Conservation (phyloP, 2,797 vertebrate genomes). For the Poecilia picta region DNA sequence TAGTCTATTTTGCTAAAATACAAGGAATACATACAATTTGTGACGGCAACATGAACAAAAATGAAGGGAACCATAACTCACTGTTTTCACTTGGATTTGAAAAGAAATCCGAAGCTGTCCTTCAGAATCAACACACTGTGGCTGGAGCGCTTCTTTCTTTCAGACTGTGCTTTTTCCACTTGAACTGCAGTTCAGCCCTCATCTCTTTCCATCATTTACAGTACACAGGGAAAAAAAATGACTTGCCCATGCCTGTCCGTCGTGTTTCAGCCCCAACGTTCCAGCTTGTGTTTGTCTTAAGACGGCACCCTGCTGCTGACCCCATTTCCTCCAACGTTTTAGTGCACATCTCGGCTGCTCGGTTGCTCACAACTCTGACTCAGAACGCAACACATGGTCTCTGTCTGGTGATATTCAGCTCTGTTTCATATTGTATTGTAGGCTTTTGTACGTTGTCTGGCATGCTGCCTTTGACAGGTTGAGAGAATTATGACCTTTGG, state of each 20-base stretch:
- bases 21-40: not conserved
- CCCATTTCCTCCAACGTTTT: not conserved
- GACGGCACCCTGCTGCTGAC: not conserved
- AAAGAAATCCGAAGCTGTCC: not conserved
- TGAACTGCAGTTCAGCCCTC: not conserved
- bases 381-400: not conserved
- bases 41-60: not conserved
- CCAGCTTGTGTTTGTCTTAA: not conserved
- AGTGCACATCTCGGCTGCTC: not conserved
- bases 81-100: not conserved
- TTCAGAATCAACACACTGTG: not conserved
- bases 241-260: not conserved
- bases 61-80: not conserved
- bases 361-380: not conserved
- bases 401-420: not conserved
- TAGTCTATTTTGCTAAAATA: not conserved
- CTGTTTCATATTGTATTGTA: not conserved
- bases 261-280: not conserved
- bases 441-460: not conserved
- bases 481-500: not conserved
- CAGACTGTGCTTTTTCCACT: not conserved
- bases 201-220: not conserved
- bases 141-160: not conserved
- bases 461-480: not conserved
- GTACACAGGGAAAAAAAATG: not conserved